Evolutionary conservation across 1,140 invertebrate species (phyloP), one percentile per base, ranked within the genome.

Genomic region (Leptonema lineaticorne): DNA sequence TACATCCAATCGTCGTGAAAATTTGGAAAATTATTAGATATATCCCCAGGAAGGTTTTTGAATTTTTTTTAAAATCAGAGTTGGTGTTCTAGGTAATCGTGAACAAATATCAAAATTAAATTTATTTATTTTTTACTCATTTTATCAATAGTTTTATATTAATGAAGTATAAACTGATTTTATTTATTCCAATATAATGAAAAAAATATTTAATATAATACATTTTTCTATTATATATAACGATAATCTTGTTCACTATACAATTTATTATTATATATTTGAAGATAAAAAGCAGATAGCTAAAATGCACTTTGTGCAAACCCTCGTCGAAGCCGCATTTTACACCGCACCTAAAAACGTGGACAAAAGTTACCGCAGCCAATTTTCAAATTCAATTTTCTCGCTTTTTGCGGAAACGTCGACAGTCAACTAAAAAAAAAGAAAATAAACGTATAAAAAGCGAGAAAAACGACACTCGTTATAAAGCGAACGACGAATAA

Each of bases 371-470:
- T 72, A 69, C 70, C 67, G 20, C 59, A 69, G 71, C 68, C 67
- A 72, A 72, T 72, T 72, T 69, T 72, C 65, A 69, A 72, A 72
- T 72, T 72, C 68, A 72, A 72, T 72, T 72, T 72, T 28, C 67
- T 66, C 56, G 37, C 66, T 65, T 70, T 67, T 68, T 62, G 64
- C 22, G 50, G n/a, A n/a, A n/a, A n/a, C n/a, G n/a, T n/a, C n/a
- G n/a, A n/a, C n/a, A n/a, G n/a, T n/a, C n/a, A n/a, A n/a, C n/a
- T n/a, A n/a, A n/a, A n/a, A n/a, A n/a, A n/a, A n/a, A n/a, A n/a
- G n/a, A n/a, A n/a, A n/a, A n/a, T n/a, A n/a, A n/a, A n/a, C n/a
- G n/a, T n/a, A n/a, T n/a, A n/a, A n/a, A n/a, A n/a, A n/a, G n/a
- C n/a, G n/a, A n/a, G n/a, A n/a, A n/a, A n/a, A n/a, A n/a, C n/a